Evolutionary conservation across 2,888 invertebrate genomes (phyloP).

Genomic region (Malthinus flaveolus): DNA sequence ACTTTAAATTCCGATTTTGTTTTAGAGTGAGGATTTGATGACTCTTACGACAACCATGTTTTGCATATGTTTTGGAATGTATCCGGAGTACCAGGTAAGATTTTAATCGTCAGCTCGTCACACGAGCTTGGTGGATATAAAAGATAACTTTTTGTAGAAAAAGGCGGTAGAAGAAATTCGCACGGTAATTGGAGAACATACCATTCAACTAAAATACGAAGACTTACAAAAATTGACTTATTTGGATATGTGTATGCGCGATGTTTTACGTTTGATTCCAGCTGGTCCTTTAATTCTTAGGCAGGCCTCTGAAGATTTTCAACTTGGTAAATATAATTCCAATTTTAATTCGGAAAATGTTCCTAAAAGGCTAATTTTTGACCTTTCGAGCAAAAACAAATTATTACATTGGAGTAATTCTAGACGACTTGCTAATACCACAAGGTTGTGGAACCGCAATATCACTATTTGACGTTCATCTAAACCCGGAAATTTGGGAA

Average conservation of each 20-base stretch:
- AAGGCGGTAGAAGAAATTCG: constrained; percentile 42
- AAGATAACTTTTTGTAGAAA: constrained; percentile 16
- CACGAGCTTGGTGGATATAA: no score
- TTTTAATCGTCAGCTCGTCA: no score
- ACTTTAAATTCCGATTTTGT: no score
- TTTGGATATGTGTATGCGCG: constrained; percentile 45
- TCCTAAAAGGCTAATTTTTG: no score
- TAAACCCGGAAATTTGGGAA: constrained; percentile 43
- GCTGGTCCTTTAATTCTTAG: constrained; percentile 44
- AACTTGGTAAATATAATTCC: no score
- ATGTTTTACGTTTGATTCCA: constrained; percentile 42
- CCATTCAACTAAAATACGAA: constrained; percentile 5
- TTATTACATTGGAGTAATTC: neutral
- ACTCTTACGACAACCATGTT: constrained; percentile 37
- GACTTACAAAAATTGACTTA: constrained; percentile 40
- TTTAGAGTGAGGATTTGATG: constrained; percentile 46
- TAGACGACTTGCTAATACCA: constrained; percentile 19
- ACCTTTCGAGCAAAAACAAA: neutral
- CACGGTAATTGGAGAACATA: constrained; percentile 32
- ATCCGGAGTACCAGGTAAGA: constrained; percentile 46
- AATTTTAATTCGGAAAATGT: no score
- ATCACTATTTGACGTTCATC: constrained; percentile 22
- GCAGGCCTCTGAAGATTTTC: constrained; percentile 38
- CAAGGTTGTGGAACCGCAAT: constrained; percentile 14
- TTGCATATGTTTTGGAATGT: constrained; percentile 45